These are phyloP conservation scores for Drosophila helvetica DNA, from an alignment of 2,888 invertebrate species.

Conservation along the genomic window DNA sequence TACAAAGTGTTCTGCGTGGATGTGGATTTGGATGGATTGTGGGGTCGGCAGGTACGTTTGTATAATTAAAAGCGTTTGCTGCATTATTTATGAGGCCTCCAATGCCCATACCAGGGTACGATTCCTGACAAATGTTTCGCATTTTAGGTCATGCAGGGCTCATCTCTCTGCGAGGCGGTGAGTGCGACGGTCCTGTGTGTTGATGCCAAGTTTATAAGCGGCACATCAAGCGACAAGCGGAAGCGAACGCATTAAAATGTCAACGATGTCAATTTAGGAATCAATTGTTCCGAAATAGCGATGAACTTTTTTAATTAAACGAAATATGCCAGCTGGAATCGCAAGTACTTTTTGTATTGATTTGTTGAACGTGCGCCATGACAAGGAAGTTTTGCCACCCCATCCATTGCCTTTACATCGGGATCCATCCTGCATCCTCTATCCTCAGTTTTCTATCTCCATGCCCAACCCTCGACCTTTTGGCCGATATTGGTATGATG, in stretches of 20 bases:
- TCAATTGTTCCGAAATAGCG: slow-evolving; percentile 67
- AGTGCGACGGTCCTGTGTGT: slow-evolving; percentile 48
- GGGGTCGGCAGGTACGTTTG: slow-evolving; percentile 45
- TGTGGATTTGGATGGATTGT: background rate
- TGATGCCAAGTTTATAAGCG: slow-evolving; percentile 50
- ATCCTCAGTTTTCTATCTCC: background rate
- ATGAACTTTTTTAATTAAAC: slow-evolving; percentile 75
- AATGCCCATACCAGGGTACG: slow-evolving; percentile 4
- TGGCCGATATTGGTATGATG: slow-evolving; percentile 28
- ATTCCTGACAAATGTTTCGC: slow-evolving; percentile 40
- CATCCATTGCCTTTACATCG: background rate
- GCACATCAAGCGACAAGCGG: slow-evolving; percentile 57
- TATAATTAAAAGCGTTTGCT: slow-evolving; percentile 69
- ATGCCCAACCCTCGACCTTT: slow-evolving; percentile 1
- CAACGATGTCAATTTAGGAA: slow-evolving; percentile 64
- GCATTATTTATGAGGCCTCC: slow-evolving; percentile 66
- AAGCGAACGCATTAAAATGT: slow-evolving; percentile 72
- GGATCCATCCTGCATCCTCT: background rate
- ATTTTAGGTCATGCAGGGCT: slow-evolving; percentile 42
- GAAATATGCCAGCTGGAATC: slow-evolving; percentile 55
- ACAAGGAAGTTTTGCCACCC: slow-evolving; percentile 21
- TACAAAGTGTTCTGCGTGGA: slow-evolving; percentile 44
- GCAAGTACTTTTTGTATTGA: slow-evolving; percentile 59
- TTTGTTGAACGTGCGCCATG: slow-evolving; percentile 58
- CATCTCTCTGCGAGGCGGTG: slow-evolving; percentile 15